A percentile compares a stretch with the other conserved stretches of the same genome.
phyloP scores from a whole-genome alignment of 92 coral and sea anemone species.

The Pocillopora meandrina region DNA sequence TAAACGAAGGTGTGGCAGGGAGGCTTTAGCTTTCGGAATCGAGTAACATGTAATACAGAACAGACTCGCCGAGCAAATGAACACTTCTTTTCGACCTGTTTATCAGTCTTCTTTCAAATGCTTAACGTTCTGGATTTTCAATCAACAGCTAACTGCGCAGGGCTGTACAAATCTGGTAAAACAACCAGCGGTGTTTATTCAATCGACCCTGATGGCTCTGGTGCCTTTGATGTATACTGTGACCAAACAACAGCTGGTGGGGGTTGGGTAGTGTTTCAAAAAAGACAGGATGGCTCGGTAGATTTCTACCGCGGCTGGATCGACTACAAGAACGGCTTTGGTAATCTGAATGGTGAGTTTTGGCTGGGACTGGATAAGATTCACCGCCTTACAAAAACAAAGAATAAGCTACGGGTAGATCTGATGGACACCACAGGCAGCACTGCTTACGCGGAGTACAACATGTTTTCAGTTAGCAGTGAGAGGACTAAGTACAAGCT shows the following conservation, averaged over 20 bases:
- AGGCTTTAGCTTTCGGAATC: no score
- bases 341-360: background rate
- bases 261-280: no score
- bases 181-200: constrained; percentile 53
- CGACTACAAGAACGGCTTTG: no score
- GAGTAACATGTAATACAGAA: no score
- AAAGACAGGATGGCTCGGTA: no score
- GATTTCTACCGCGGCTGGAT: no score
- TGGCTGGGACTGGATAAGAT: background rate
- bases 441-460: background rate
- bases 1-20: no score
- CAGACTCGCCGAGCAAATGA: no score
- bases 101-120: no score
- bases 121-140: no score
- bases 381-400: background rate
- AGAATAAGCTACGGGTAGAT: background rate
- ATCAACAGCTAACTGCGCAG: no score
- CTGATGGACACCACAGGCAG: background rate
- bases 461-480: background rate
- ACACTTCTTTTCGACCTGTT: no score
- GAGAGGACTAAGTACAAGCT: background rate
- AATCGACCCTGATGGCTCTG: constrained; percentile 66
- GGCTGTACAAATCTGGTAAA: constrained; percentile 46
- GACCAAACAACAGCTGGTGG: constrained; percentile 56
- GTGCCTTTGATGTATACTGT: constrained; percentile 63